Percentiles rank a stretch among this genome's conserved stretches.
These are phyloP conservation scores for Chaenocephalus aceratus DNA, from an alignment of 2,113 vertebrate species.

Conservation along the genomic window DNA sequence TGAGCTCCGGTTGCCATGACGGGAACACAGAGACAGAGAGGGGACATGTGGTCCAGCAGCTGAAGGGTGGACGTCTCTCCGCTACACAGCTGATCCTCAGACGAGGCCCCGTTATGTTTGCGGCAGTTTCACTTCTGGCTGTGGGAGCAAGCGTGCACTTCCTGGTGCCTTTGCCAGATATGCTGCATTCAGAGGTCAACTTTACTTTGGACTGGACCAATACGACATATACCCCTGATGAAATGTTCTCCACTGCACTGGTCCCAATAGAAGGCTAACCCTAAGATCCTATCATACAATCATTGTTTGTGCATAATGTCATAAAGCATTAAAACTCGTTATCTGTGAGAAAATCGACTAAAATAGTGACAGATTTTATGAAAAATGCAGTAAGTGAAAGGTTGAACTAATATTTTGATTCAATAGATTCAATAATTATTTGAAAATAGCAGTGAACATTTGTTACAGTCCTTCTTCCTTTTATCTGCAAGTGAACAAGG, in stretches of 20 bases:
- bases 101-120: slow-evolving; percentile 72
- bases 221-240: slow-evolving; percentile 40
- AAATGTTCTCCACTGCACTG: slow-evolving; percentile 26
- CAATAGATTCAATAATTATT: not conserved
- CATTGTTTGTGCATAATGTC: not conserved
- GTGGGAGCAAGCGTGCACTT: slow-evolving; percentile 68
- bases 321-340: not conserved
- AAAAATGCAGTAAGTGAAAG: not conserved
- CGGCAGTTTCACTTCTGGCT: slow-evolving; percentile 64
- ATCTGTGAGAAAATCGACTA: not conserved
- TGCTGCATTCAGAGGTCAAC: slow-evolving; percentile 44
- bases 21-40: not conserved
- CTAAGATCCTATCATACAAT: not conserved
- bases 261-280: not conserved
- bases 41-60: slow-evolving; percentile 5
- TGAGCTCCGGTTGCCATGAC: not conserved
- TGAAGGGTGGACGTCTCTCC: slow-evolving; percentile 57
- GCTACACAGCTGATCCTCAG: slow-evolving; percentile 78
- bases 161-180: slow-evolving; percentile 70
- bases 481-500: not conserved
- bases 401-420: not conserved
- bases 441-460: not conserved
- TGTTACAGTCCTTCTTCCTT: not conserved
- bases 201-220: slow-evolving; percentile 64
- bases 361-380: not conserved